Conservation (phyloP, 2,797 vertebrate species). For the Esox masquinongy region DNA sequence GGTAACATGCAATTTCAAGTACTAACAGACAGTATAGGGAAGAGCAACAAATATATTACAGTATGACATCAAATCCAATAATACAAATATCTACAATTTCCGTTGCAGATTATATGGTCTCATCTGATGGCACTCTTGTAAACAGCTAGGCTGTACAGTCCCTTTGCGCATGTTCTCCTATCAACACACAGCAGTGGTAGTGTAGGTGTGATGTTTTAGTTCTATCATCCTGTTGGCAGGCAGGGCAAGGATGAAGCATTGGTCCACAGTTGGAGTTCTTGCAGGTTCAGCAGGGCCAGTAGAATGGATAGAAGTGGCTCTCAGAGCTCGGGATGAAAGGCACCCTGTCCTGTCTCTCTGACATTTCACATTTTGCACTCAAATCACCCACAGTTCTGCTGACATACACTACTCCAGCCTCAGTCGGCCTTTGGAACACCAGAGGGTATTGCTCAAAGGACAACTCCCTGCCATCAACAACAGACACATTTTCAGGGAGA, state of each 20-base stretch:
- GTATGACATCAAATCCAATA: no score
- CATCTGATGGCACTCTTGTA: background rate
- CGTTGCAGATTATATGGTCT: background rate
- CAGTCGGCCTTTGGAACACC: background rate
- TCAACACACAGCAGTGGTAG: background rate
- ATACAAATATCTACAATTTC: background rate
- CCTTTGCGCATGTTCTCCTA: background rate
- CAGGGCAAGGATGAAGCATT: slow-evolving; percentile 15
- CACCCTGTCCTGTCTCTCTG: slow-evolving; percentile 25
- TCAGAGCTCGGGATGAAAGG: slow-evolving; percentile 39
- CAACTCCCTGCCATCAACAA: background rate
- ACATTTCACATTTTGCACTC: slow-evolving; percentile 31
- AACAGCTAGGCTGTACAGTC: background rate
- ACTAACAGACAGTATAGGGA: background rate
- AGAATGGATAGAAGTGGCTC: slow-evolving; percentile 38
- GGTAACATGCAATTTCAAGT: background rate
- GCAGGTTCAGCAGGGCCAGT: slow-evolving; percentile 35
- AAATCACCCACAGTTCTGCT: slow-evolving; percentile 49
- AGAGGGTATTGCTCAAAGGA: background rate
- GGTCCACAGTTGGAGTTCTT: slow-evolving; percentile 22
- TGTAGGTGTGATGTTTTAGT: slow-evolving; percentile 12
- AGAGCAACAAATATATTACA: background rate
- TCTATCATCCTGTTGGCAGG: slow-evolving; percentile 1
- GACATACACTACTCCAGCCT: slow-evolving; percentile 20
- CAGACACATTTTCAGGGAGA: background rate